Percentiles rank a stretch among this genome's conserved stretches.
phyloP scores from a whole-genome alignment of 2,113 vertebrate genomes.

The Sorex fumeus region DNA sequence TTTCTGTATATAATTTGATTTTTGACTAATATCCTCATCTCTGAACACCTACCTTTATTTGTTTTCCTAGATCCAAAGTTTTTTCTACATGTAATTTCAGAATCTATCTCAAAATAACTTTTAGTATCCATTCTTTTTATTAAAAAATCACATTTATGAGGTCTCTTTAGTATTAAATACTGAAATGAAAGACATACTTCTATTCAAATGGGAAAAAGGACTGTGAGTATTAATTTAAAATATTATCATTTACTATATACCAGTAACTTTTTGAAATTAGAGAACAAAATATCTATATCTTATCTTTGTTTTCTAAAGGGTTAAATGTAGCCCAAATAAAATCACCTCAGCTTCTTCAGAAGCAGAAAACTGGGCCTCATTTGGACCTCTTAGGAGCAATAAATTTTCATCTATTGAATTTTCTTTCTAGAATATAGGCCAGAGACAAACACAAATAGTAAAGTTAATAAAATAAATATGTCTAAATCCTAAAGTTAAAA shows the following conservation, averaged over 20 bases:
- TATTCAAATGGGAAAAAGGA: not conserved
- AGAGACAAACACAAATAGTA: not conserved
- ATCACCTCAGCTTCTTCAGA: not conserved
- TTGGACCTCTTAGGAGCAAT: not conserved
- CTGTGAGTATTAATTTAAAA: not conserved
- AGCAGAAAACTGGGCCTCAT: not conserved
- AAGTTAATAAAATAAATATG: not conserved
- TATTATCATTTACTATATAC: not conserved
- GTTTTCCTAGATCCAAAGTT: not conserved
- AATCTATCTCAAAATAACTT: not conserved
- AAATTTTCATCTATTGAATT: not conserved
- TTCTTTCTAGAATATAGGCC: not conserved
- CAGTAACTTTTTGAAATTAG: not conserved
- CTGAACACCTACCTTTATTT: not conserved
- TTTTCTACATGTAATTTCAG: slow-evolving; percentile 21
- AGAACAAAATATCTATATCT: not conserved
- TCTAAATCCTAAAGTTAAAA: not conserved
- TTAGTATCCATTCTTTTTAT: not conserved
- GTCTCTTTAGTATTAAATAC: not conserved
- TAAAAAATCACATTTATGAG: not conserved
- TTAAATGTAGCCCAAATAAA: not conserved
- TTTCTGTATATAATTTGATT: not conserved
- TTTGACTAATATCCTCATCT: not conserved
- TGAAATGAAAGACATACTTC: not conserved
- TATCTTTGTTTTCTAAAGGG: not conserved